A percentile compares a stretch with the other conserved stretches of the same genome.
Evolutionary conservation across 2,797 vertebrate genomes (phyloP).

Genomic region (Esox masquinongy): DNA sequence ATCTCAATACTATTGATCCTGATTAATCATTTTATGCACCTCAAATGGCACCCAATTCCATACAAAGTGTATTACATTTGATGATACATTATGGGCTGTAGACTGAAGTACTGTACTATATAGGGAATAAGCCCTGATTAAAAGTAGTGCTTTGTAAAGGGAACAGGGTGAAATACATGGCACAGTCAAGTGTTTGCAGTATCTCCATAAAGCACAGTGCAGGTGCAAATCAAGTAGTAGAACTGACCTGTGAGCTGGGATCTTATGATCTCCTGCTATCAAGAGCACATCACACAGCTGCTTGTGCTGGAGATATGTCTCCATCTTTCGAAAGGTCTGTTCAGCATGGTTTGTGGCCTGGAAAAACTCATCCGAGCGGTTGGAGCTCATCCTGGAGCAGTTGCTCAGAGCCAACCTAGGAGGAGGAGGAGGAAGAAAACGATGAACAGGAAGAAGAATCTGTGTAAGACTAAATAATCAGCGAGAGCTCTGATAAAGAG

Average conservation of each 20-base stretch:
- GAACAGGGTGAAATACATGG: too few species aligned
- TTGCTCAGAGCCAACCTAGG: conserved; percentile 79
- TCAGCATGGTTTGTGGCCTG: conserved; percentile 90
- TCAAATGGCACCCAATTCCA: neutral
- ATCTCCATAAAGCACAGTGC: conserved; percentile 3
- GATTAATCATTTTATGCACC: neutral
- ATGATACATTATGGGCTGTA: neutral
- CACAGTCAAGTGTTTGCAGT: neutral
- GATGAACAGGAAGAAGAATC: neutral
- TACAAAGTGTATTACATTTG: neutral
- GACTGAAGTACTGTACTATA: neutral
- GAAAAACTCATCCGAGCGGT: conserved; percentile 88
- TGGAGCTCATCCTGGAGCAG: conserved; percentile 82
- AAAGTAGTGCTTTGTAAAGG: too few species aligned
- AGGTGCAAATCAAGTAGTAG: conserved; percentile 50
- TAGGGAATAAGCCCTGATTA: neutral
- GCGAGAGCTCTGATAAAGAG: too few species aligned
- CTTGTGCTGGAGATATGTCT: conserved; percentile 94
- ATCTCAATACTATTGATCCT: conserved; percentile 40
- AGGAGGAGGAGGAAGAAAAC: conserved; percentile 28
- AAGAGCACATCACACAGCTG: conserved; percentile 95
- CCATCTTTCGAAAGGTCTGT: conserved; percentile 94
- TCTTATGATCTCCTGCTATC: conserved; percentile 90
- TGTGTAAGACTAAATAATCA: neutral
- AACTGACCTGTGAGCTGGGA: conserved; percentile 91